Evolutionary conservation across 2,113 vertebrate species (phyloP).

Genomic region (Numida meleagris): DNA sequence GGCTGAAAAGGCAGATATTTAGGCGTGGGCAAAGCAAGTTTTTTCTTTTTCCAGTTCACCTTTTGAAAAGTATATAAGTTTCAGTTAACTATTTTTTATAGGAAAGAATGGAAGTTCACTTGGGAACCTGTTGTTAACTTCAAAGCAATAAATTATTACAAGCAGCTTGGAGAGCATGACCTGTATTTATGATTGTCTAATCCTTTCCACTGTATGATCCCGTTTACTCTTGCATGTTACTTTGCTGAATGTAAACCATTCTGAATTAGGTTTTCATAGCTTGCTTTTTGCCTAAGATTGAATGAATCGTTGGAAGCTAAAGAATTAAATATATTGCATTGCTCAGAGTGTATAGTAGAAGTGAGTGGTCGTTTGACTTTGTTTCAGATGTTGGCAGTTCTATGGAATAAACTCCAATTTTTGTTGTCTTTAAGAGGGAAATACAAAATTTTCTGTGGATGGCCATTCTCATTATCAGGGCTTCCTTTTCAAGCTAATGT

Average conservation of each 20-base stretch:
- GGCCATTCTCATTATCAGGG: not conserved
- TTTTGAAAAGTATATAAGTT: not conserved
- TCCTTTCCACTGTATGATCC: not conserved
- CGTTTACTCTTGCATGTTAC: not conserved
- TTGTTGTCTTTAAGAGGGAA: not conserved
- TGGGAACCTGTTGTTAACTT: not conserved
- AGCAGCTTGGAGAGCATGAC: not conserved
- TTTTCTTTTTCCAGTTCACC: not conserved
- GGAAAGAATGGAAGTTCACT: not conserved
- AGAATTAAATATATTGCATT: not conserved
- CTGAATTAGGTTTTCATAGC: not conserved
- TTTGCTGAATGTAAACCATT: not conserved
- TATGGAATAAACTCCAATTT: not conserved
- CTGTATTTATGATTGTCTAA: not conserved
- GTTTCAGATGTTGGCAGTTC: not conserved
- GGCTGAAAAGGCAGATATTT: not conserved
- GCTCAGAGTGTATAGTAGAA: not conserved
- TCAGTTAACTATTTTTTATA: not conserved
- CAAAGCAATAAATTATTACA: not conserved
- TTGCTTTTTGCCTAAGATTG: not conserved
- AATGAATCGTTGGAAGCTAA: not conserved
- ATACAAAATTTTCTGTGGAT: not conserved
- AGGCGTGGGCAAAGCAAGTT: not conserved
- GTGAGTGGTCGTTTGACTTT: not conserved
- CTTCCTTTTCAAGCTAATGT: not conserved